Evolutionary conservation across 37 sponge, comb jelly and placozoan genomes (phyloP), one percentile per base, ranked within the genome.

Genomic region (Lycopodina hypogea): DNA sequence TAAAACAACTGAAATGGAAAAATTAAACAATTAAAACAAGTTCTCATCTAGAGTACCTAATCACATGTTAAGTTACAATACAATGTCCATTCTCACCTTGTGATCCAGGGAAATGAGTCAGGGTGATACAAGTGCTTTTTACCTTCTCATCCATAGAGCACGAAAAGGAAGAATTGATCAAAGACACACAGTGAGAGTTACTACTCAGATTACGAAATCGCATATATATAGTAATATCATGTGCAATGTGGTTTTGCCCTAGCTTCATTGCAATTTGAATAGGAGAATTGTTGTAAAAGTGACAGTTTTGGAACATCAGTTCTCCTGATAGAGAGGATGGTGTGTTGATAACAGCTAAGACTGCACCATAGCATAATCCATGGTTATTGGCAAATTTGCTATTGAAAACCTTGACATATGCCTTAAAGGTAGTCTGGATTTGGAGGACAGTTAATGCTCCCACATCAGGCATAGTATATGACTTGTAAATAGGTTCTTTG

Each of bases 381-480:
- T 29, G 33, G 55, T 78, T 78, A 19, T 78, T 65, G 1, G 34
- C 18, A 40, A 78, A 78, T 21, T 63, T 28, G 17, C 30, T 60
- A 1, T 35, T 39, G 3, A 22, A 21, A 58, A 76, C 62, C 33
- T 11, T 38, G 1, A 74, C 74, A 26, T 40, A 21, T 29, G 22
- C 56, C 33, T 8, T 56, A 21, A 40, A 61, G 23, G 4, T 34
- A 2, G 9, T 17, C 41, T 76, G 76, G n/a, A 38, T 33, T 14
- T 52, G 57, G 21, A 76, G 1, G 0, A 78, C 11, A 11, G 78
- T 66, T 36, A 78, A 12, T 26, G 78, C 78, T 12, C 78, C 78
- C 17, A 45, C 78, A 61, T 38, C 52, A 24, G 67, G 78, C 9
- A 76, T 21, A 2, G 50, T 1, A 22, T 74, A 28, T 3, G 3